phyloP scores from a whole-genome alignment of 2,797 vertebrate species.

The Microctenopoma lineatum region DNA sequence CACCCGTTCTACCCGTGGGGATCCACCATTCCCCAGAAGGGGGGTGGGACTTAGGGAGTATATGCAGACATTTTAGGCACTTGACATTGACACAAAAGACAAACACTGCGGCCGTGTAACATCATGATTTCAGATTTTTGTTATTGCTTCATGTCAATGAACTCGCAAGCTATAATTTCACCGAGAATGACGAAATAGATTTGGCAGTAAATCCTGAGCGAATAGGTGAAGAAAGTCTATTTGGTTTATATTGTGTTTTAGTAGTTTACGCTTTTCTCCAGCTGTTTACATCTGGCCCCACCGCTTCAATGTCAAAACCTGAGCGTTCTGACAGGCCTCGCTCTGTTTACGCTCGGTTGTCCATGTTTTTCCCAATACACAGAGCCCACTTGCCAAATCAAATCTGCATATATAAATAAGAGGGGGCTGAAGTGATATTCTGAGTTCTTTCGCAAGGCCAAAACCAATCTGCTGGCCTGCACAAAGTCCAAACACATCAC shows the following conservation, averaged over 20 bases:
- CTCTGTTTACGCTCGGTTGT: conserved; percentile 40
- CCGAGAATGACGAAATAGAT: conserved; percentile 30
- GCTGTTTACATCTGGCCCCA: conserved; percentile 30
- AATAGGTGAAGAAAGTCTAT: conserved; percentile 40
- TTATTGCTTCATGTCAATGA: conserved; percentile 21
- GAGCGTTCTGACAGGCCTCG: conserved; percentile 14
- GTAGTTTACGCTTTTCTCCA: conserved; percentile 24
- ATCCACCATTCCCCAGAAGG: conserved; percentile 38
- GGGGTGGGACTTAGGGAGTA: not conserved
- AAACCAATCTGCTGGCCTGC: conserved; percentile 41
- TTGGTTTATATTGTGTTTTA: conserved; percentile 6
- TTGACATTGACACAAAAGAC: conserved; percentile 39
- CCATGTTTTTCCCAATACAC: conserved; percentile 35
- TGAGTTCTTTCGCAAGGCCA: conserved; percentile 34
- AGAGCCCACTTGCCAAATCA: conserved; percentile 43
- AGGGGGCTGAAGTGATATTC: conserved; percentile 24
- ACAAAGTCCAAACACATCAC: conserved; percentile 48
- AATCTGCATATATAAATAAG: conserved; percentile 50
- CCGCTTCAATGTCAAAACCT: conserved; percentile 23
- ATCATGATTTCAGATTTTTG: conserved; percentile 29
- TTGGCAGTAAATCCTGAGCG: conserved; percentile 41
- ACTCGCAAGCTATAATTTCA: conserved; percentile 38
- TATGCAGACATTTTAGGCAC: conserved; percentile 24
- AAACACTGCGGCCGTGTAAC: conserved; percentile 33
- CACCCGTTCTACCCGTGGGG: conserved; percentile 46